phyloP scores from a whole-genome alignment of 2,113 vertebrate species.

The Andinoacara biseriatus region DNA sequence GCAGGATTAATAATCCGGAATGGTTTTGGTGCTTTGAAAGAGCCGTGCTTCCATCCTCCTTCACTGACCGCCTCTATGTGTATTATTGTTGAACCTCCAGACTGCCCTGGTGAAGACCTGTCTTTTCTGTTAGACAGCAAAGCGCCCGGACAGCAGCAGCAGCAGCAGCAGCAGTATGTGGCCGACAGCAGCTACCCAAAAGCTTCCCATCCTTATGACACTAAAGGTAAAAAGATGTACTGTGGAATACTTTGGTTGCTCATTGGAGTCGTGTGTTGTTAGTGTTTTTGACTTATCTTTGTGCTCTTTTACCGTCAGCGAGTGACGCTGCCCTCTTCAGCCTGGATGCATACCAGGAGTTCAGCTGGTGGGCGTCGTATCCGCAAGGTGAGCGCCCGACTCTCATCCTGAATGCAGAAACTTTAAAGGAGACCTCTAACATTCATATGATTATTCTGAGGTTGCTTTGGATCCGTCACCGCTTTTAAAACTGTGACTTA shows the following conservation, averaged over 20 bases:
- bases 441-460: not conserved
- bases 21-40: not conserved
- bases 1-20: not conserved
- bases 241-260: not conserved
- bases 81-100: conserved; percentile 73
- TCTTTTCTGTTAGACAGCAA: conserved; percentile 85
- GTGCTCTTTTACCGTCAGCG: conserved; percentile 34
- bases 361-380: conserved; percentile 78
- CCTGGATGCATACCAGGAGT: conserved; percentile 79
- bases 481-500: no score
- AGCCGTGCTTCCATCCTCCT: not conserved
- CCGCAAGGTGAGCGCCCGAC: conserved; percentile 71
- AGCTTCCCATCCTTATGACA: conserved; percentile 44
- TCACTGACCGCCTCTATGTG: conserved; percentile 47
- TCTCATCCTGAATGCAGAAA: not conserved
- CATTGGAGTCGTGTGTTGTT: not conserved
- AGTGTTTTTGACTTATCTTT: not conserved
- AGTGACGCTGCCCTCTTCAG: conserved; percentile 71
- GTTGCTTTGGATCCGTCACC: not conserved
- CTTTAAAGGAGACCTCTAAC: not conserved
- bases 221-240: conserved; percentile 67
- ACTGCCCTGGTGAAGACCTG: conserved; percentile 83
- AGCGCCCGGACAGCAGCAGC: conserved; percentile 62
- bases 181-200: conserved; percentile 71
- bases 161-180: conserved; percentile 47